Conservation (phyloP, 1,140 invertebrate species). For the Oncopodura yosiiana region DNA sequence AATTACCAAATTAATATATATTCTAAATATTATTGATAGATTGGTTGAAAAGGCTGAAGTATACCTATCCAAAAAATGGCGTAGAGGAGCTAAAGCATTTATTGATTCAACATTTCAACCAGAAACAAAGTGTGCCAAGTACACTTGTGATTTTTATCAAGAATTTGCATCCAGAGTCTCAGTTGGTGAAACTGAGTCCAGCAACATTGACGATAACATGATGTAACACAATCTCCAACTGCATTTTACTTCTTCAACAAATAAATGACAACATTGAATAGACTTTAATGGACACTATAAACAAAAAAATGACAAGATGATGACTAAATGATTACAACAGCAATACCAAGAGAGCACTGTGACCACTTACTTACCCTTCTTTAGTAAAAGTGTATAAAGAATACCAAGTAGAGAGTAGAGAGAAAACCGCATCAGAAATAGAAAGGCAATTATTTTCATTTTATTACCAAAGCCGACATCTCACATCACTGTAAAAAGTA, state of each 20-base stretch:
- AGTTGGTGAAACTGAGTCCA: too few relatives aligned
- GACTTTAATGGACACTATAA: not conserved
- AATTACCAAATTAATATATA: not conserved
- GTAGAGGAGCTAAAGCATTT: slow-evolving; percentile 28
- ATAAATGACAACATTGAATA: not conserved
- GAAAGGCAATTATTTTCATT: too few relatives aligned
- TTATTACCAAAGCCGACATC: too few relatives aligned
- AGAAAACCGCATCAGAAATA: not conserved
- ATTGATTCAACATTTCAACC: slow-evolving; percentile 29
- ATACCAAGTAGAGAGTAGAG: not conserved
- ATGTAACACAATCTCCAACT: not conserved
- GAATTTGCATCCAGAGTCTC: slow-evolving; percentile 7
- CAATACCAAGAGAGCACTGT: too few relatives aligned
- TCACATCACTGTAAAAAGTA: too few relatives aligned
- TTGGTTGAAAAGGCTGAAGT: slow-evolving; percentile 30
- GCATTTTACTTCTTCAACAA: not conserved
- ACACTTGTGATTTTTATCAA: slow-evolving; percentile 27
- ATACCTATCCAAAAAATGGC: slow-evolving; percentile 30
- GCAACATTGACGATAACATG: not conserved
- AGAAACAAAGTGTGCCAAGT: slow-evolving; percentile 28
- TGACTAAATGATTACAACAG: too few relatives aligned
- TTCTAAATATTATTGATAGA: slow-evolving; percentile 12
- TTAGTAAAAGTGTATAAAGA: not conserved
- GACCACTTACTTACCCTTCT: too few relatives aligned
- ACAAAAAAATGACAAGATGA: not conserved